Conservation (phyloP, 2,797 vertebrate genomes). For the Crocodylus rhombifer region DNA sequence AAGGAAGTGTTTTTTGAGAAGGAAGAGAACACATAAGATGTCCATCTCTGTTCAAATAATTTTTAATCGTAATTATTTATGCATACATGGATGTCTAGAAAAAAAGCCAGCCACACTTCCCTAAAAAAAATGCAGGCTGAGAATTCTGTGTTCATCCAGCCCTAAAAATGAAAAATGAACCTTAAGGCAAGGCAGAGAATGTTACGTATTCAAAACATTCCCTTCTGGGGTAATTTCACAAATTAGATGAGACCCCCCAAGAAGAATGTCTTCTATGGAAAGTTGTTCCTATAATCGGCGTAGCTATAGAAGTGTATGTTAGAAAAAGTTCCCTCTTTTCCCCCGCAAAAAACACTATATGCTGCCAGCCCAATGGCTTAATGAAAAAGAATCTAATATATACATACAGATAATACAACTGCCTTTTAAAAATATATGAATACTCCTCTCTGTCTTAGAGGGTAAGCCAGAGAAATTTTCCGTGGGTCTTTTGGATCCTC, state of each 20-base stretch:
- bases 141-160: not conserved
- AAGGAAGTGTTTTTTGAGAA: not conserved
- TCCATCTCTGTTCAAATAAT: constrained; percentile 13
- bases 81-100: not conserved
- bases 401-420: not conserved
- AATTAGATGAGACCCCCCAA: not conserved
- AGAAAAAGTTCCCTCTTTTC: not conserved
- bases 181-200: not conserved
- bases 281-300: not conserved
- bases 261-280: not conserved
- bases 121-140: not conserved
- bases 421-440: not conserved
- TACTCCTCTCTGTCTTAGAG: constrained; percentile 79
- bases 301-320: not conserved
- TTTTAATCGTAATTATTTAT: not conserved
- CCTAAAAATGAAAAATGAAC: not conserved
- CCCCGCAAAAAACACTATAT: too few relatives aligned
- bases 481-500: constrained; percentile 77
- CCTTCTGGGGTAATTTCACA: not conserved
- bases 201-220: not conserved
- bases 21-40: not conserved
- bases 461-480: constrained; percentile 86
- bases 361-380: not conserved
- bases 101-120: not conserved
- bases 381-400: not conserved